Base-by-base conservation (phyloP, 64 coral and sea anemone species). In the Porites australiensis region DNA sequence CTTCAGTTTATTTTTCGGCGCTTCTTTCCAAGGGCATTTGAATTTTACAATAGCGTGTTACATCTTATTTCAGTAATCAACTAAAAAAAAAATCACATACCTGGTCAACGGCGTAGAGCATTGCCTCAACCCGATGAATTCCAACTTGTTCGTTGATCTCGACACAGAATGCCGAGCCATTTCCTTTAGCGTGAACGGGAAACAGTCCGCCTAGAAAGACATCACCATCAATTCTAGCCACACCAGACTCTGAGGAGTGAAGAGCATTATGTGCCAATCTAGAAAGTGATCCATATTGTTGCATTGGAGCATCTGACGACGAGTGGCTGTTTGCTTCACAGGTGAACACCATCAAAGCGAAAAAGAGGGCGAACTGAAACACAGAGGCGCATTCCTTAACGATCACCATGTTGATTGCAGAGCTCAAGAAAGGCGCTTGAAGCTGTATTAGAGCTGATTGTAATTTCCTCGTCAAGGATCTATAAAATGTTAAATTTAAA, bases 101-200 rank as follows among this genome's bases (percentile, higher is more conserved):
- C 94, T 89, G 87, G 64, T 95, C 89, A 8, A 98, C 58, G 46
- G 96, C 96, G 55, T 95, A 98, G 15, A 98, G 59, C 96, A 98
- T 98, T 15, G 96, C 96, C 71, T 98, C 96, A 1, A 98, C 83
- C 23, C 96, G 89, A 60, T 98, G 96, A 86, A 98, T 98, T 53
- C 96, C 96, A 23, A 95, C 92, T 68, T 98, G 83, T 52, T 96
- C 94, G 37, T 96, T 96, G 12, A 96, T 47, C 44, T 75, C 71
- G 49, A 90, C 90, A 73, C 94, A 96, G 4, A 55, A 18, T 8
- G 52, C 43, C 9, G 82, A 70, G 9, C 88, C 89, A 47, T 77
- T 69, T 13, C 58, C 54, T 53, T 70, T 86, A 2, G 70, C 68
- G 45, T 96, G 94, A 11, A 96, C 68, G 20, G 94, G 82, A 61